Conservation (phyloP, 2,797 vertebrate species). For the Peromyscus aztecus region DNA sequence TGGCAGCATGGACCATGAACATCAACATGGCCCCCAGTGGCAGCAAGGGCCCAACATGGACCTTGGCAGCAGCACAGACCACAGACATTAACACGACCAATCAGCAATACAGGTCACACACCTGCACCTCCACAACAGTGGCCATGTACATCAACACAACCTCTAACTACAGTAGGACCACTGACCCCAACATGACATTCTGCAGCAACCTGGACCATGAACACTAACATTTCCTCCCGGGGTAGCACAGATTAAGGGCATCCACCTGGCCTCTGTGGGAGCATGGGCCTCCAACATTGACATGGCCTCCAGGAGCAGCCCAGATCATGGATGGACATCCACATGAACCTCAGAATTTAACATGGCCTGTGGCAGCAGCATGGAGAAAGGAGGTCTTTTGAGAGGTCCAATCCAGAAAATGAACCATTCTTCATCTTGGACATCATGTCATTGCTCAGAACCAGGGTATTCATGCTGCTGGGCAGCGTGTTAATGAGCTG, state of each 20-base stretch:
- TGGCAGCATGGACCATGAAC: too few relatives aligned
- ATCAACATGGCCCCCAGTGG: too few relatives aligned
- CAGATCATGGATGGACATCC: not conserved
- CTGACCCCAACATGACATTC: too few relatives aligned
- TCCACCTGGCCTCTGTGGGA: not conserved
- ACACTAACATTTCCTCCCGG: too few relatives aligned
- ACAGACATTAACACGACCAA: too few relatives aligned
- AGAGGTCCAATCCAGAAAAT: not conserved
- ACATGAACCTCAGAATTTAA: too few relatives aligned
- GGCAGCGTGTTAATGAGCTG: not conserved
- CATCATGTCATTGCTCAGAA: not conserved
- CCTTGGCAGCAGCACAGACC: too few relatives aligned
- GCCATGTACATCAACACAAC: too few relatives aligned
- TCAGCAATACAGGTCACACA: not conserved
- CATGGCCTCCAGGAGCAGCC: not conserved
- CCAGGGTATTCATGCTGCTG: not conserved
- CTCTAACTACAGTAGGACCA: too few relatives aligned
- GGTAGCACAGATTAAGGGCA: not conserved
- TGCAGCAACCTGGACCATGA: too few relatives aligned
- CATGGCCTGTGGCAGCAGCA: not conserved
- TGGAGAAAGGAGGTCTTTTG: not conserved
- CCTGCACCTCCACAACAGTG: too few relatives aligned
- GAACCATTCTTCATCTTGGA: not conserved
- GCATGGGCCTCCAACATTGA: not conserved
- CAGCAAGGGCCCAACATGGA: too few relatives aligned